Base-by-base conservation (phyloP, 1,140 invertebrate species). In the Zaprionus vittiger region DNA sequence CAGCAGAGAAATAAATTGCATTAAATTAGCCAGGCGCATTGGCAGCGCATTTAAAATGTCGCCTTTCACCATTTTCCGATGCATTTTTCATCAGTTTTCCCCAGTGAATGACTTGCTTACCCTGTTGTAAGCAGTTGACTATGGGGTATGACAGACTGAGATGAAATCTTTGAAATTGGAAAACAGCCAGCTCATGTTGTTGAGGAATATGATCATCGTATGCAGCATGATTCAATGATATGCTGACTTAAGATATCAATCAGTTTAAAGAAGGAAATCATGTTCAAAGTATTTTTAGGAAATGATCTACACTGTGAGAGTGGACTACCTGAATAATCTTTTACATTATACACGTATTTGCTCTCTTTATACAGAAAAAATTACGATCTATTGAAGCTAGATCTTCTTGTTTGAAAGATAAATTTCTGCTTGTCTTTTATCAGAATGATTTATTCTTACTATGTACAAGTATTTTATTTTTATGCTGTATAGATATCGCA, bases 21-120 rank as follows among this genome's bases (percentile, higher is more conserved):
- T 76, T 72, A 76, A 76, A 72, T 76, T 76, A 76, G 65, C 54
- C 71, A 72, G 68, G 44, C 44, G 61, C 55, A 75, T 75, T 64
- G 67, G 67, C 73, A 64, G 31, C 26, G 67, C 73, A 71, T 71
- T 73, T 69, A 69, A 73, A 73, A 73, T 12, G 37, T 38, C 47
- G 56, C 65, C 34, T 57, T 74, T 63, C 67, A 52, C 73, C 69
- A 63, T 75, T 70, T 38, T 60, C 69, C 47, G 49, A 41, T 64
- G 52, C 54, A 75, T 75, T 75, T 75, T 63, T 75, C 54, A 75
- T 52, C 41, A 49, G 38, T 24, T 57, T 62, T 31, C 49, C 65
- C 47, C 7, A 9, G 34, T 26, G 41, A 47, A 47, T 52, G 47
- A 24, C 22, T 52, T 52, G 47, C 12, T 14, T 24, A 52, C 47